Conservation (phyloP, 2,888 invertebrate genomes). For the Trichopoda pennipes region DNA sequence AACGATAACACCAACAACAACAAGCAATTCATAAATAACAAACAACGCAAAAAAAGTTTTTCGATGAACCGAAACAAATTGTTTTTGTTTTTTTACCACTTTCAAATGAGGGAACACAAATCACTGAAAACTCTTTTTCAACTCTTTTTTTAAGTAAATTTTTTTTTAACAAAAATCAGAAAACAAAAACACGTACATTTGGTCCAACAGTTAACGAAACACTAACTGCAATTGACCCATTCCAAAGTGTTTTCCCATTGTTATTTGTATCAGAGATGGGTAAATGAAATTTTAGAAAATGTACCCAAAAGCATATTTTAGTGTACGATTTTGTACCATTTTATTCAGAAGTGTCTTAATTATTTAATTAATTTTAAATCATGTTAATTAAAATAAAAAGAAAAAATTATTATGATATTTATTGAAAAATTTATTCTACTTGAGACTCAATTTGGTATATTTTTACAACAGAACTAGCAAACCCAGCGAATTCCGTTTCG, state of each 20-base stretch:
- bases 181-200: constrained; percentile 58
- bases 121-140: constrained; percentile 40
- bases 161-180: constrained; percentile 16
- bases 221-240: constrained; percentile 69
- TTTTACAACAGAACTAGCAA: too few relatives aligned
- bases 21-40: background rate
- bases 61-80: background rate
- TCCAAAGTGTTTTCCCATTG: constrained; percentile 67
- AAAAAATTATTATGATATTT: too few relatives aligned
- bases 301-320: too few relatives aligned
- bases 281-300: background rate
- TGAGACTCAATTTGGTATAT: too few relatives aligned
- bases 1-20: too few relatives aligned
- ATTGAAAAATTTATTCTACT: too few relatives aligned
- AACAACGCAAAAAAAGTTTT: constrained; percentile 32
- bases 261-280: constrained; percentile 12
- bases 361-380: too few relatives aligned
- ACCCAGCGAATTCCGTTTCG: too few relatives aligned
- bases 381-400: too few relatives aligned
- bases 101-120: constrained; percentile 22
- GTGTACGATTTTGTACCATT: too few relatives aligned
- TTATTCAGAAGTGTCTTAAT: too few relatives aligned
- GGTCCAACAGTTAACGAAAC: constrained; percentile 69
- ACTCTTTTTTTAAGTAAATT: constrained; percentile 32
- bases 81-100: constrained; percentile 7